phyloP scores from a whole-genome alignment of 1,140 invertebrate genomes.

The Saccostrea echinata region DNA sequence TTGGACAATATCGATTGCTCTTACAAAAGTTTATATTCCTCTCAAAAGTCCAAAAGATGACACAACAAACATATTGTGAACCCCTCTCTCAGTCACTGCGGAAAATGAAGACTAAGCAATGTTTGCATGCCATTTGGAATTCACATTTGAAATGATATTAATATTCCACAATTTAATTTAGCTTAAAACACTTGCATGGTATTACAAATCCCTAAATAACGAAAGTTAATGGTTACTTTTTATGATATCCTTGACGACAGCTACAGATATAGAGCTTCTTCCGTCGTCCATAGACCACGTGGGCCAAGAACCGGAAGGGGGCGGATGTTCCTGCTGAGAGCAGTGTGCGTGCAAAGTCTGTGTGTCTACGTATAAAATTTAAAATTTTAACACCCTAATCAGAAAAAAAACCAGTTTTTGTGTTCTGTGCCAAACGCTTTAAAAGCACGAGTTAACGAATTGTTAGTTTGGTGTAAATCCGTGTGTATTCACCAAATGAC shows the following conservation, averaged over 20 bases:
- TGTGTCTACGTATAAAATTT: neutral
- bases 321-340: slow-evolving; percentile 54
- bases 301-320: slow-evolving; percentile 51
- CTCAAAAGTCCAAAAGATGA: no score
- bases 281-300: slow-evolving; percentile 79
- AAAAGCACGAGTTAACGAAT: neutral
- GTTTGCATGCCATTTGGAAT: neutral
- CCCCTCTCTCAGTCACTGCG: no score
- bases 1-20: no score
- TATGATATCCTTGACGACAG: slow-evolving; percentile 53
- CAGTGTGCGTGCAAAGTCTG: slow-evolving; percentile 14
- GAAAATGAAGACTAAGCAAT: no score
- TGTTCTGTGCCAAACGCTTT: slow-evolving; percentile 29
- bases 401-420: neutral
- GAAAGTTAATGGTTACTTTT: neutral
- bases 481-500: neutral
- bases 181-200: neutral
- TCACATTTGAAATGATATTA: neutral
- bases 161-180: neutral
- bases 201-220: neutral
- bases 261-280: slow-evolving; percentile 91
- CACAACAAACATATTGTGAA: no score
- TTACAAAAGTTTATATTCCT: no score
- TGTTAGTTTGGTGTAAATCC: neutral
- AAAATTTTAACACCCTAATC: neutral